Base-by-base conservation (phyloP, 2,888 invertebrate genomes). In the Aquatica leii region DNA sequence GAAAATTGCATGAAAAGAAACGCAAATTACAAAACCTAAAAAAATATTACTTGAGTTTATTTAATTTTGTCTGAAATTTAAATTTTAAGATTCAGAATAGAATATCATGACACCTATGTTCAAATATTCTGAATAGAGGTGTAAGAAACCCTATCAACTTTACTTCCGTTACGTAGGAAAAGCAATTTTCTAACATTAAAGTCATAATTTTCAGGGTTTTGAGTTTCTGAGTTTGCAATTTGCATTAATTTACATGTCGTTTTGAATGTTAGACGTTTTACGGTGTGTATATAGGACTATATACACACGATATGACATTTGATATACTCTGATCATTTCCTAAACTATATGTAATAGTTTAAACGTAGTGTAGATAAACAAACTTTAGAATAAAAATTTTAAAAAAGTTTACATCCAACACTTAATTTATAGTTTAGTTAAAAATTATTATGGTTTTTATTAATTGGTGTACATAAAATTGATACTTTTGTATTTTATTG, bases 241-340 rank as follows among this genome's bases (percentile, higher is more conserved):
- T 61, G 55, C 61, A 61, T 61, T 61, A 55, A 61, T 61, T 61
- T 61, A 61, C 61, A 61, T 61, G 56, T 61, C 61, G 43, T 61
- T 61, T 43, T 48, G 24, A 14, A 55, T 17, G 55, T 61, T 61
- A 61, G 55, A 55, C 49, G 49, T 55, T 56, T 61, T 34, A 12
- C 11, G 4, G 18, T 31, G 40, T 61, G 24, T 61, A 56, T 61
- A 52, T 56, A 61, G 61, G 61, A 60, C 61, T 50, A 56, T 20
- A 31, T 50, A 51, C 37, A 24, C 48, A 43, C 41, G 20, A 48
- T 55, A 61, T 61, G 61, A 61, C 61, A 56, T 56, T 61, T 56
- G 50, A 37, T 15, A 55, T 24, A 24, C 24, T 2, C 6, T 24
- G 18, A 17, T 8, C 46, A 4, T 46, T 15, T 14, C 8, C 46